Evolutionary conservation across 2,888 invertebrate species (phyloP), one percentile per base, ranked within the genome.

Genomic region (Himalopsyche anomala): DNA sequence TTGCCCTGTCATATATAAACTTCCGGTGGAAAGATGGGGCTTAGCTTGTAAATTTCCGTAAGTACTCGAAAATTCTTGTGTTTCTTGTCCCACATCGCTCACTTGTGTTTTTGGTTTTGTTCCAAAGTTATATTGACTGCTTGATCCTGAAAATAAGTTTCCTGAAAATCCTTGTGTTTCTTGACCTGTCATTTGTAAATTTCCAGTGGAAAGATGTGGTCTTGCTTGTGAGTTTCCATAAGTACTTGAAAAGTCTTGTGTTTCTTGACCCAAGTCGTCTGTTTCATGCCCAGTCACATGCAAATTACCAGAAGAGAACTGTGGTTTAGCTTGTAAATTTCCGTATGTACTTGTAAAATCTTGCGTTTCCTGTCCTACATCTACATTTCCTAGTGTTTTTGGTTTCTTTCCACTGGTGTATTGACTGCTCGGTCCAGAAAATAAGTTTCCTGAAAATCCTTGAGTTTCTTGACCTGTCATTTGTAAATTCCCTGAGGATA

Each of bases 41-140:
- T 89, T 82, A 15, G 42, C 45, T 28, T 81, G 38, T 80, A 84
- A 62, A 62, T 12, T 51, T 17, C n/a, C 15, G 40, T 19, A 84
- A 79, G 79, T 80, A 40, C 62, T 28, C 15, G 54, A 54, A 79
- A 84, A 62, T 83, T 88, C 89, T 89, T 90, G 90, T 84, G 89
- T 87, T 87, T 90, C 89, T 86, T 91, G 90, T 28, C 89, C 89
- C n/a, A 90, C 85, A 88, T 90, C 9, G 11, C 11, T 45, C 11
- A 3, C 89, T 83, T 89, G 90, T 79, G 62, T 19, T 19, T 62
- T 62, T 62, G 51, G 51, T 5, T 51, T 51, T 11, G 8, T 45
- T 45, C 45, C 45, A 9, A 8, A 9, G 12, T 15, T 51, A 15
- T 51, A 51, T 51, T 51, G 51, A 51, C 51, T 8, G 15, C 51